Evolutionary conservation across 1,140 invertebrate genomes (phyloP).

Genomic region (Chrysomallon squamiferum): DNA sequence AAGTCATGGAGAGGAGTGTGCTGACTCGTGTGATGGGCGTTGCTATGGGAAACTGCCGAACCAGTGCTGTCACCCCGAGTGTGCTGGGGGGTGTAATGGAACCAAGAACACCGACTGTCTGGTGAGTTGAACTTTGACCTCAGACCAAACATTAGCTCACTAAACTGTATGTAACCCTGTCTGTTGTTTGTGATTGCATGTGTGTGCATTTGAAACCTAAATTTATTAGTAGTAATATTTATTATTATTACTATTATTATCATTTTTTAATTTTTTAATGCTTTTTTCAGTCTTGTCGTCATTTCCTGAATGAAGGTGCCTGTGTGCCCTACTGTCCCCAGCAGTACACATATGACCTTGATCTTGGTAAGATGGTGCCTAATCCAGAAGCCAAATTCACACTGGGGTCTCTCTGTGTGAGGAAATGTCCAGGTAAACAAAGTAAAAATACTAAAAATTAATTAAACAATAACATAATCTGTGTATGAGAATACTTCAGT

Average conservation of each 20-base stretch:
- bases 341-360: slow-evolving; percentile 91
- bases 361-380: slow-evolving; percentile 86
- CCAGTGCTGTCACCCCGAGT: slow-evolving; percentile 96
- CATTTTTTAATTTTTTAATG: too few species aligned
- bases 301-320: slow-evolving; percentile 93
- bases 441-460: too few species aligned
- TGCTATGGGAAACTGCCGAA: slow-evolving; percentile 88
- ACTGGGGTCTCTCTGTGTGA: slow-evolving; percentile 94
- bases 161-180: too few species aligned
- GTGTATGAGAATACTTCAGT: too few species aligned
- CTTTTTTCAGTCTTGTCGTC: slow-evolving; percentile 81
- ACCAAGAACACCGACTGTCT: slow-evolving; percentile 92
- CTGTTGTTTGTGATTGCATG: too few species aligned
- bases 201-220: too few species aligned
- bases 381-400: slow-evolving; percentile 95
- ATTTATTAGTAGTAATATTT: too few species aligned
- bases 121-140: slow-evolving; percentile 67
- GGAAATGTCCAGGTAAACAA: slow-evolving; percentile 78
- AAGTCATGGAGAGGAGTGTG: slow-evolving; percentile 76
- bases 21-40: slow-evolving; percentile 90
- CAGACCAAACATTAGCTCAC: too few species aligned
- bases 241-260: too few species aligned
- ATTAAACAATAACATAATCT: too few species aligned
- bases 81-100: slow-evolving; percentile 93
- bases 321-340: slow-evolving; percentile 95